Evolutionary conservation across 2,113 vertebrate species (phyloP), one percentile per base, ranked within the genome.

Genomic region (Elaphurus davidianus): DNA sequence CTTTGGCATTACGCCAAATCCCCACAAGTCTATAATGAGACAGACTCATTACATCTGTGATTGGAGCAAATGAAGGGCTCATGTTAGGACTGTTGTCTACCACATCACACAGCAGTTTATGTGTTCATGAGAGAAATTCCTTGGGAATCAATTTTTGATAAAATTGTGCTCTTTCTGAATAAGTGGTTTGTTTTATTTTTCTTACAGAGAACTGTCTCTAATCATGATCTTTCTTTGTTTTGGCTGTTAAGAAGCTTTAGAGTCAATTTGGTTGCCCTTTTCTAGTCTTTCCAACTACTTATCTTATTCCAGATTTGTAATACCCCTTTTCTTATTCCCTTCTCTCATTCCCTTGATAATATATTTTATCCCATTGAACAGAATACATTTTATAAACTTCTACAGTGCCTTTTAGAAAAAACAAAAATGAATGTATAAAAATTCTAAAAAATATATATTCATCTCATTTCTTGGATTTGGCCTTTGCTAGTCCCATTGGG

Each of bases 101-200:
- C 62, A 47, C 19, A 50, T 88, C 95, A 76, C 74, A 55, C 47
- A 33, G 62, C 23, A 67, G 45, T 27, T 74, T 81, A 54, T 79
- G 7, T 43, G 33, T 71, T 59, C 67, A n/a, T 47, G 95, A 59
- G 74, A 81, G 59, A 92, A 79, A 92, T 90, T 96, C 94, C 81
- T 92, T 33, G 74, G 94, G 96, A 91, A 76, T 95, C 84, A 36
- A 71, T 82, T 97, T 96, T 93, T 5, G 16, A 52, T 60, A 85
- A 91, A 96, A 86, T 27, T 30, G 2, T 79, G 54, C 50, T 89
- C 19, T 40, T 94, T 94, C 91, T 71, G 88, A 94, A 47, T 28
- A 78, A 92, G 82, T 27, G 54, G 52, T 91, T 90, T 96, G 50
- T 43, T 96, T 97, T 94, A 76, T 87, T 96, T 97, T 96, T 83